These are phyloP conservation scores for Pelecanus crispus DNA, from an alignment of 2,113 vertebrate species.

Conservation along the genomic window DNA sequence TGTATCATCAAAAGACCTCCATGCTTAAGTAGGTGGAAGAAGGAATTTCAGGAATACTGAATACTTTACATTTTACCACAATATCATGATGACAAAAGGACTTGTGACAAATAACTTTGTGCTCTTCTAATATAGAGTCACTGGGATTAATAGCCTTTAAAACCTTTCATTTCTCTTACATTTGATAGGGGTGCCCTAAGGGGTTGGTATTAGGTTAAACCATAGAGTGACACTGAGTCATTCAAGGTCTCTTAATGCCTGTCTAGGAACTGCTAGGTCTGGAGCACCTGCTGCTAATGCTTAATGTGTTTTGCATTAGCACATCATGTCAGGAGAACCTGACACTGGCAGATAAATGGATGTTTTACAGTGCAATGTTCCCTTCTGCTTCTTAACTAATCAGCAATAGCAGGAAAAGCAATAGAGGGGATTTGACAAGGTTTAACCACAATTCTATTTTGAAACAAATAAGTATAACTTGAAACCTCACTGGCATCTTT, in stretches of 20 bases:
- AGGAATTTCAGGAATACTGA: neutral
- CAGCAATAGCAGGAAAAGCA: slow-evolving; percentile 9
- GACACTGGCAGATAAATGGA: slow-evolving; percentile 44
- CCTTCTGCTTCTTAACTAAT: slow-evolving; percentile 41
- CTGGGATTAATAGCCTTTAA: slow-evolving; percentile 34
- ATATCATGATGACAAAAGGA: neutral
- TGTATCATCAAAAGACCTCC: neutral
- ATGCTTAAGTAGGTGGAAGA: neutral
- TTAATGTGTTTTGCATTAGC: slow-evolving; percentile 52
- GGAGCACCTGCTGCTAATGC: slow-evolving; percentile 41
- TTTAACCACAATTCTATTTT: slow-evolving; percentile 27
- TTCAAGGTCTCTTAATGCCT: slow-evolving; percentile 40
- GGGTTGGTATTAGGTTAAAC: slow-evolving; percentile 34
- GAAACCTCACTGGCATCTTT: neutral
- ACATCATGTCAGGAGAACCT: slow-evolving; percentile 48
- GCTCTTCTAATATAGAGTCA: neutral
- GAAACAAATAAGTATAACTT: neutral
- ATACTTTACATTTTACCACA: neutral
- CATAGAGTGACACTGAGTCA: slow-evolving; percentile 26
- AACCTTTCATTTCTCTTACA: slow-evolving; percentile 19
- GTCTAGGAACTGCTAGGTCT: slow-evolving; percentile 28
- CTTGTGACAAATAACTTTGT: neutral
- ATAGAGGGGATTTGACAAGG: neutral
- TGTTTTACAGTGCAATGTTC: slow-evolving; percentile 13
- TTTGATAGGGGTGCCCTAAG: neutral